Evolutionary conservation across 2,113 vertebrate species (phyloP), one percentile per base, ranked within the genome.

Genomic region (Pangasianodon hypophthalmus): DNA sequence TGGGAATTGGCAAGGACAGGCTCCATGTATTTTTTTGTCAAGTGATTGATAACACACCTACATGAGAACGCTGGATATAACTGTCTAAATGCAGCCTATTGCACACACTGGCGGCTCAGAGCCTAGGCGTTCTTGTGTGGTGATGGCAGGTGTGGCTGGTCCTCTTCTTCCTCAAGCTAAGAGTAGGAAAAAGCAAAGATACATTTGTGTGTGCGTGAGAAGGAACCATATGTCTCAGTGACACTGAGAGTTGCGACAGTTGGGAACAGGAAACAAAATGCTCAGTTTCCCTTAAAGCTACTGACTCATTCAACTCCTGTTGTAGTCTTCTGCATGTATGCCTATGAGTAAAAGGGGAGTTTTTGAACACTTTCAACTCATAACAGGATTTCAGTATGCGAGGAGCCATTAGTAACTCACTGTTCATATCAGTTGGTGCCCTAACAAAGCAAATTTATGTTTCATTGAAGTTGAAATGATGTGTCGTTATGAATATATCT

Each of bases 231-330:
- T 8, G 48, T 83, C 26, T 79, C 82, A 88, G 88, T 91, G 87
- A 79, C 91, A 91, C 86, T 92, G 87, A 93, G 90, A 95, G 62
- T 90, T 92, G 90, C 84, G 92, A 94, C 94, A 82, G 95, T 95
- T 96, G 92, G 91, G 58, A 91, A 92, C 94, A 96, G 96, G 95
- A 96, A 96, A 96, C 95, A 92, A 92, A 95, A 91, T 89, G 90
- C 94, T 93, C 94, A 92, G 92, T 96, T 95, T 96, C 94, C 93
- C 95, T 93, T 93, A 91, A 89, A 88, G 58, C 87, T 90, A 94
- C 95, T 96, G 95, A 96, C 94, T 96, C 96, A 96, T 96, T 95
- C 94, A 93, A 94, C 93, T 93, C 94, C 93, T 94, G 93, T 84
- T 79, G 37, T 85, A 56, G 71, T 79, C 6, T 83, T 26, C 37